Base-by-base conservation (phyloP, 2,113 vertebrate genomes). In the Sander lucioperca region DNA sequence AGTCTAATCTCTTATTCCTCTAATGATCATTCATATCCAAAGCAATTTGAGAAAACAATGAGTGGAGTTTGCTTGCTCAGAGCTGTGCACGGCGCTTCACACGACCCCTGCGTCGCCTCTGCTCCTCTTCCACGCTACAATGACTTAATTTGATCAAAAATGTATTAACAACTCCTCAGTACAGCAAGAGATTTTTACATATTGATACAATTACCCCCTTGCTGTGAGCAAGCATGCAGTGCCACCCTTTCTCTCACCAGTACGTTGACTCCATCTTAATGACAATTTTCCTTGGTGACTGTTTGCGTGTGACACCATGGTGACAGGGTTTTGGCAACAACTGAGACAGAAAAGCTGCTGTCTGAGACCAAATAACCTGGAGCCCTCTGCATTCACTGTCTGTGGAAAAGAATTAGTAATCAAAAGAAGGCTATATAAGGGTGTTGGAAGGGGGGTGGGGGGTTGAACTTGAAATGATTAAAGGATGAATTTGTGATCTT, bases 191-290 rank as follows among this genome's bases (percentile, higher is more conserved):
- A 82, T 84, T 94, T 94, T 94, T 94, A 92, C 95, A 94, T 94
- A 94, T 91, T 96, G 91, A 94, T 94, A 93, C 93, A 94, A 94
- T 96, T 94, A 94, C 72, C 93, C 92, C 91, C 94, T 87, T 51
- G 91, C 95, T 95, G 92, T 85, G 90, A 93, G 85, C 74, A 78
- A 91, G 89, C 90, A 77, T 19, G 80, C 83, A 73, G 84, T 68
- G 80, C 79, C 69, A 54, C 82, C 82, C 75, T 68, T 74, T 61
- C 72, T 69, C 77, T 81, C 67, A 58, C 67, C 74, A 71, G 11
- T 10, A 48, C 79, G 62, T 47, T 61, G 82, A 88, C 83, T 91
- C 88, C 80, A 64, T 81, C 89, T 82, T 91, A 89, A 93, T 92
- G 91, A 90, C 86, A 85, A 80, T 90, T 86, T 84, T 84, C 74